A percentile compares a stretch with the other conserved stretches of the same genome.
phyloP scores from a whole-genome alignment of 2,113 vertebrate species.

The Pelobates fuscus region DNA sequence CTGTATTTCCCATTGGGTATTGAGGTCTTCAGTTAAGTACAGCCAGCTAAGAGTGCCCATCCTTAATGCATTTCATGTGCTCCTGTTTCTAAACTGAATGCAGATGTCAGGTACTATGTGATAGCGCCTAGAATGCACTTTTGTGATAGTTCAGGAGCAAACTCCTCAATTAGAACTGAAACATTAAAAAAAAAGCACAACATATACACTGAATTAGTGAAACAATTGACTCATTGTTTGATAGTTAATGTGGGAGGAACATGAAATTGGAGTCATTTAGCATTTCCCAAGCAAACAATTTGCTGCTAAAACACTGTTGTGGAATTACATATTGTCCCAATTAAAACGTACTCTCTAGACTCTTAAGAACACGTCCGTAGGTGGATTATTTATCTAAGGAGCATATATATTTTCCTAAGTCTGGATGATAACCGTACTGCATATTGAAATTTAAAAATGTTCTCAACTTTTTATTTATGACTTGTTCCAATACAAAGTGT shows the following conservation, averaged over 20 bases:
- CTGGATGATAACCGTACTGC: too few relatives aligned
- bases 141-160: background rate
- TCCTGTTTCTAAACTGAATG: constrained; percentile 33
- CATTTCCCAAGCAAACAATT: constrained; percentile 28
- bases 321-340: constrained; percentile 44
- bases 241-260: constrained; percentile 29
- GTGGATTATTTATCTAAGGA: constrained; percentile 45
- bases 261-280: constrained; percentile 31
- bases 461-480: too few relatives aligned
- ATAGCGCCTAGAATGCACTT: constrained; percentile 28
- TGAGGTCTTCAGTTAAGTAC: constrained; percentile 46
- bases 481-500: too few relatives aligned
- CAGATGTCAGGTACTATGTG: constrained; percentile 43
- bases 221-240: constrained; percentile 40
- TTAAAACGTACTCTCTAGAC: constrained; percentile 33
- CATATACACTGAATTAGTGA: constrained; percentile 33
- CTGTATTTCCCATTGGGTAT: constrained; percentile 60
- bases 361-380: constrained; percentile 37
- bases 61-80: constrained; percentile 38
- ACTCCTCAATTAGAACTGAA: constrained; percentile 1
- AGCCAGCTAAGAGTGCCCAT: constrained; percentile 45
- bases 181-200: constrained; percentile 21
- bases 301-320: constrained; percentile 14
- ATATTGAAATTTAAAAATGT: too few relatives aligned
- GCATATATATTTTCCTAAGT: constrained; percentile 4